phyloP scores from a whole-genome alignment of 2,888 invertebrate species.

The Ectemnius lituratus region DNA sequence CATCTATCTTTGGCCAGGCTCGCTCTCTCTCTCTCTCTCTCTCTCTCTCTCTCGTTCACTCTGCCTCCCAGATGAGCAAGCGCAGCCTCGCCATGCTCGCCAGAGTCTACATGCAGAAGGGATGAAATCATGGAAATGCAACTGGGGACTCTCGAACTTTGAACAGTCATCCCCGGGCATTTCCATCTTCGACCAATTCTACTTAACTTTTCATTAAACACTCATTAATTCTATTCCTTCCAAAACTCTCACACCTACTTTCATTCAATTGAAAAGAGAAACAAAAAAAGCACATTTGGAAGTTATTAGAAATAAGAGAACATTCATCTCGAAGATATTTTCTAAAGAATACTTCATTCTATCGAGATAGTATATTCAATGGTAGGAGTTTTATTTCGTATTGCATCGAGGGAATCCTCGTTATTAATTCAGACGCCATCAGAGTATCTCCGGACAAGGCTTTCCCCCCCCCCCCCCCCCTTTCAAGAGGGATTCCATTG shows the following conservation, averaged over 20 bases:
- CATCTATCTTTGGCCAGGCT: slow-evolving; percentile 34
- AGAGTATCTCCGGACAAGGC: too few relatives aligned
- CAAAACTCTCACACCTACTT: background rate
- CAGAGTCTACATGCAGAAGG: background rate
- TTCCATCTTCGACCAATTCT: slow-evolving; percentile 7
- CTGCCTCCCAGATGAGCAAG: slow-evolving; percentile 16
- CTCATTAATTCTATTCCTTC: slow-evolving; percentile 1
- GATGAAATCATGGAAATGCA: slow-evolving; percentile 27
- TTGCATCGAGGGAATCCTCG: too few relatives aligned
- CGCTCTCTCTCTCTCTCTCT: background rate
- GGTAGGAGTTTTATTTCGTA: too few relatives aligned
- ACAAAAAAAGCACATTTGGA: too few relatives aligned
- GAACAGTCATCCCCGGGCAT: slow-evolving; percentile 19
- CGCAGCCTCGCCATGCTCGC: slow-evolving; percentile 11
- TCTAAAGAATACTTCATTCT: slow-evolving; percentile 4
- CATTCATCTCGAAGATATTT: too few relatives aligned
- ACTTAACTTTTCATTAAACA: background rate
- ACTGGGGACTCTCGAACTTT: background rate
- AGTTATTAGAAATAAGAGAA: too few relatives aligned
- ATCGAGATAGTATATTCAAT: slow-evolving; percentile 14
- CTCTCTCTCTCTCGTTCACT: background rate
- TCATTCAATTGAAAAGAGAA: too few relatives aligned
- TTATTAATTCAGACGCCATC: too few relatives aligned
- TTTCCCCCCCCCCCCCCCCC: too few relatives aligned
- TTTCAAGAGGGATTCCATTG: background rate